phyloP scores from a whole-genome alignment of 2,113 vertebrate species.

The Aegithalos caudatus region DNA sequence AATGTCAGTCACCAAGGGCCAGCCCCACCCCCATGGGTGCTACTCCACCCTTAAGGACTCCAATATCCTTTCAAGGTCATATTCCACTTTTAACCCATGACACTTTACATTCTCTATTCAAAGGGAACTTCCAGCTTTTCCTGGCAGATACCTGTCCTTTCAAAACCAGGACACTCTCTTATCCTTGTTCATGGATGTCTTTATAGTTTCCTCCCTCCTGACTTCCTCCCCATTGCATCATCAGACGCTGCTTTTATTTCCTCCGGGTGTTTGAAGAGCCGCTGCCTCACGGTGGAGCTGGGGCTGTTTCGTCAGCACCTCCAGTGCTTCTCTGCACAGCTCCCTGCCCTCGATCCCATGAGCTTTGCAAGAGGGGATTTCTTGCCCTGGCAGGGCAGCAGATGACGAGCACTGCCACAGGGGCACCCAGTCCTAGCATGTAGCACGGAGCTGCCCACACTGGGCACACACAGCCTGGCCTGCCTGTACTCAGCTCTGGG shows the following conservation, averaged over 20 bases:
- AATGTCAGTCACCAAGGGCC: too few relatives aligned
- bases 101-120: too few relatives aligned
- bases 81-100: too few relatives aligned
- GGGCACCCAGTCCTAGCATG: neutral
- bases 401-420: fast-evolving
- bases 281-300: fast-evolving
- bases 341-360: neutral
- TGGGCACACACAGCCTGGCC: neutral
- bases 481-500: neutral
- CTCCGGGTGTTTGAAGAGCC: neutral
- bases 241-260: neutral
- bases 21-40: too few relatives aligned
- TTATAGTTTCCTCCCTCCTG: neutral
- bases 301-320: neutral
- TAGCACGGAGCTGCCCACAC: fast-evolving
- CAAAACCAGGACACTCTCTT: too few relatives aligned
- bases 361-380: neutral
- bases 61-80: too few relatives aligned
- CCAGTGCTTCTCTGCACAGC: neutral
- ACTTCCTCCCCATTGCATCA: neutral
- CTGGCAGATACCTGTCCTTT: too few relatives aligned
- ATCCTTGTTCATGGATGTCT: neutral
- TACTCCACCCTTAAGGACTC: too few relatives aligned
- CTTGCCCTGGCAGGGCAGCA: neutral
- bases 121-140: too few relatives aligned